Percentiles rank a stretch among this genome's conserved stretches.
Evolutionary conservation across 2,888 invertebrate species (phyloP).

Genomic region (Bombylius discolor): DNA sequence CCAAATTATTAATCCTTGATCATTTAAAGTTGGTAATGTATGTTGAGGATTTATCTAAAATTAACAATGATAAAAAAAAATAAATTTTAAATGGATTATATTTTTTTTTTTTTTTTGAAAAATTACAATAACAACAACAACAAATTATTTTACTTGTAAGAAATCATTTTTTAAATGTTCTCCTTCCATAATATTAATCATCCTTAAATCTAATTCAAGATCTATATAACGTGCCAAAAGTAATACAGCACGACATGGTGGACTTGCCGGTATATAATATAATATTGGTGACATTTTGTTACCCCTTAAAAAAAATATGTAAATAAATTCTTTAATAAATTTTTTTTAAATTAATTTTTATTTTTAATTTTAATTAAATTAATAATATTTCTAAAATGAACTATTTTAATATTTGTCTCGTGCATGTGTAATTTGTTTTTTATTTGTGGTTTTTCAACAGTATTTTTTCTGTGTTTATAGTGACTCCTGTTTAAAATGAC

Average conservation of each 20-base stretch:
- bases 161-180: constrained; percentile 50
- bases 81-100: too few relatives aligned
- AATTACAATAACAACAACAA: too few relatives aligned
- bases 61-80: not conserved
- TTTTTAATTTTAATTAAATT: too few relatives aligned
- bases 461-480: too few relatives aligned
- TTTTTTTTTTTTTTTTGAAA: too few relatives aligned
- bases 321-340: constrained; percentile 37
- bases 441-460: too few relatives aligned
- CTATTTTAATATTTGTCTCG: too few relatives aligned
- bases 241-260: constrained; percentile 46
- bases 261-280: constrained; percentile 46
- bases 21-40: constrained; percentile 44
- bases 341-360: constrained; percentile 17
- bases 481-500: too few relatives aligned
- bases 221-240: constrained; percentile 46
- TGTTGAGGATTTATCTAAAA: constrained; percentile 41
- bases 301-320: constrained; percentile 33
- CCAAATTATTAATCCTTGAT: constrained; percentile 42
- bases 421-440: too few relatives aligned
- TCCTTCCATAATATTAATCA: constrained; percentile 40
- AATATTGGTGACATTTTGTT: constrained; percentile 36
- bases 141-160: constrained; percentile 36
- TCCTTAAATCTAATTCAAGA: constrained; percentile 46
- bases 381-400: too few relatives aligned